Conservation (phyloP, 2,888 invertebrate species). For the Siphlonurus alternatus region DNA sequence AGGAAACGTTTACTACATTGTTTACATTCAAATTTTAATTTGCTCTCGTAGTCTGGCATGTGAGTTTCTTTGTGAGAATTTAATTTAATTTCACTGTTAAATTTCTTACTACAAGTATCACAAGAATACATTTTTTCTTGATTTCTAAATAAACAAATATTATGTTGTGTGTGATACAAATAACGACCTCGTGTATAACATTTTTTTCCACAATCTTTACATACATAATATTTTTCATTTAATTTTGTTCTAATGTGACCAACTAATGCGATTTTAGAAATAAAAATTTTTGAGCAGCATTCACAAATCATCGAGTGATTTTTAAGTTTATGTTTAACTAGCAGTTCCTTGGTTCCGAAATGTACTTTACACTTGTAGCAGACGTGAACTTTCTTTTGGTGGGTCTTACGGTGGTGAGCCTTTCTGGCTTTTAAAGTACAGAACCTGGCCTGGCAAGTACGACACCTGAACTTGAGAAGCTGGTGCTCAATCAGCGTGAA, state of each 20-base stretch:
- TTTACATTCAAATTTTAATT: neutral
- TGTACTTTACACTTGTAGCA: neutral
- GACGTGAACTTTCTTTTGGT: neutral
- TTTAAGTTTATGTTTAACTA: neutral
- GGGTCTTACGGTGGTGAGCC: neutral
- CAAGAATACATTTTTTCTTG: neutral
- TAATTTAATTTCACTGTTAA: neutral
- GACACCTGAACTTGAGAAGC: neutral
- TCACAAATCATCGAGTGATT: neutral
- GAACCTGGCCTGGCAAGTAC: neutral
- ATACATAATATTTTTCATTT: neutral
- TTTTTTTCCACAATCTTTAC: neutral
- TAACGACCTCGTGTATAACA: neutral
- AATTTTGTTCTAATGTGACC: neutral
- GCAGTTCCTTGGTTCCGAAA: neutral
- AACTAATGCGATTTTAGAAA: neutral
- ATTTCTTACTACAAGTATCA: neutral
- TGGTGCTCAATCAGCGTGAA: neutral
- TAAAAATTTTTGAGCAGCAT: neutral
- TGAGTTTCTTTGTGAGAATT: neutral
- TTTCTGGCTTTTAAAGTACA: neutral
- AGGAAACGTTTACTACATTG: neutral
- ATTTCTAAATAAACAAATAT: neutral
- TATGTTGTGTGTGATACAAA: neutral
- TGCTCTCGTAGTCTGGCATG: neutral